Conservation (phyloP, 2,113 vertebrate genomes). For the Callipepla squamata region DNA sequence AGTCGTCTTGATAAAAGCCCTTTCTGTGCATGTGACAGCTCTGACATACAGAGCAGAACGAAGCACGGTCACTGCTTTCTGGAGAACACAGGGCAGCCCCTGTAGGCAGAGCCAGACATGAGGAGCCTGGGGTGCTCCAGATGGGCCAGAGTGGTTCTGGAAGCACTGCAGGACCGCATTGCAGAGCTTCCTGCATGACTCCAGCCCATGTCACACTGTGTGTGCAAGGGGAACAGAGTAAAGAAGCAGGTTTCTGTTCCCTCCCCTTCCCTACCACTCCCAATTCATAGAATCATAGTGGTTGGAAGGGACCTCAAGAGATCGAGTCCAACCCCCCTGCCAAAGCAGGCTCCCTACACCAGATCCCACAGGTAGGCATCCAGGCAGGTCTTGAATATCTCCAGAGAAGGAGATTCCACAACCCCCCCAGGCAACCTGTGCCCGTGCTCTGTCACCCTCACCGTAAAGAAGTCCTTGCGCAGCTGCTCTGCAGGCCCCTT, state of each 20-base stretch:
- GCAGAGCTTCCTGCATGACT: not conserved
- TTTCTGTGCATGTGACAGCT: not conserved
- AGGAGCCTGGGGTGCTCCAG: not conserved
- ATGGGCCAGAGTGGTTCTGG: not conserved
- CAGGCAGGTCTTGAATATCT: too few relatives aligned
- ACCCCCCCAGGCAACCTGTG: too few relatives aligned
- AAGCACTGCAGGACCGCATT: not conserved
- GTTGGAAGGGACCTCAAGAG: too few relatives aligned
- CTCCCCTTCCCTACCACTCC: not conserved
- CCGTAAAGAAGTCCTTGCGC: not conserved
- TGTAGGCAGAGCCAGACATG: not conserved
- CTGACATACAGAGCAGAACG: not conserved
- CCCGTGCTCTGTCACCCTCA: too few relatives aligned
- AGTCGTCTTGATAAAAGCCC: not conserved
- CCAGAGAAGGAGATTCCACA: too few relatives aligned
- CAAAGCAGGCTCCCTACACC: too few relatives aligned
- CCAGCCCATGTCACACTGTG: not conserved
- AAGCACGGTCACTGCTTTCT: not conserved
- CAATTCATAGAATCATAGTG: not conserved
- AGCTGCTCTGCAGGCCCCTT: not conserved
- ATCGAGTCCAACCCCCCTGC: too few relatives aligned
- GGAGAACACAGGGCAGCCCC: not conserved
- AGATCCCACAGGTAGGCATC: too few relatives aligned
- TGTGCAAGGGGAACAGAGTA: not conserved
- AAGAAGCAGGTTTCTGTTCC: not conserved